Base-by-base conservation (phyloP, 2,113 vertebrate species). In the Deroptyus accipitrinus region DNA sequence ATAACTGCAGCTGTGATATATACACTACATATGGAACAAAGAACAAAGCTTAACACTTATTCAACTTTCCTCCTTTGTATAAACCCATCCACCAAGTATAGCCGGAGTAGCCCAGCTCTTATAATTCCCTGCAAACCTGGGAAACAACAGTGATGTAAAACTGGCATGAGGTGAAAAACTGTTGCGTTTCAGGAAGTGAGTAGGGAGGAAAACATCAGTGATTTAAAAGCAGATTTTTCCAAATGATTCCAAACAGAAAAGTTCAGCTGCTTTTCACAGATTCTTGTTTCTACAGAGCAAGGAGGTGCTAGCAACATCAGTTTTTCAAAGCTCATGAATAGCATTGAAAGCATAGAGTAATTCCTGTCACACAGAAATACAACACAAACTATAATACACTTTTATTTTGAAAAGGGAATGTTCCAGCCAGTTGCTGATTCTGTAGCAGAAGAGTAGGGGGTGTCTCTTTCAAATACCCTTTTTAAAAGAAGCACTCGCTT, bases 341-440 rank as follows among this genome's bases (percentile, higher is more conserved):
- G 44, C 66, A 59, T 39, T 94, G 81, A 83, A 17, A 13, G 77
- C 8, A 28, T 16, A 62, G 30, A 2, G 1, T 74, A 86, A 92
- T 91, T 91, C 90, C 59, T 55, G 24, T 76, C 94, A 89, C 77
- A 88, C 75, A 82, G 92, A 94, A 94, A 91, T 52, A 76, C 20
- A 79, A 37, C 33, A 96, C 0, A 1, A 67, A 49, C 6, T n/a
- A 10, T 24, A 81, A 59, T 42, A 61, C 28, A 27, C 19, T 80
- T 49, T 31, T 63, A 2, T 73, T 95, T 92, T 76, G 51, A 42
- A 92, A 37, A 66, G 42, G 11, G 52, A 49, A 42, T 68, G n/a
- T 85, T 96, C 85, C 72, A 86, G 59, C 69, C 11, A 59, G 51
- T 39, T 91, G 64, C 59, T 91, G 39, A 70, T 95, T 73, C 82